A percentile compares a stretch with the other conserved stretches of the same genome.
These are phyloP conservation scores for Ceratotherium simum DNA, from an alignment of 2,113 vertebrate species.

Conservation along the genomic window DNA sequence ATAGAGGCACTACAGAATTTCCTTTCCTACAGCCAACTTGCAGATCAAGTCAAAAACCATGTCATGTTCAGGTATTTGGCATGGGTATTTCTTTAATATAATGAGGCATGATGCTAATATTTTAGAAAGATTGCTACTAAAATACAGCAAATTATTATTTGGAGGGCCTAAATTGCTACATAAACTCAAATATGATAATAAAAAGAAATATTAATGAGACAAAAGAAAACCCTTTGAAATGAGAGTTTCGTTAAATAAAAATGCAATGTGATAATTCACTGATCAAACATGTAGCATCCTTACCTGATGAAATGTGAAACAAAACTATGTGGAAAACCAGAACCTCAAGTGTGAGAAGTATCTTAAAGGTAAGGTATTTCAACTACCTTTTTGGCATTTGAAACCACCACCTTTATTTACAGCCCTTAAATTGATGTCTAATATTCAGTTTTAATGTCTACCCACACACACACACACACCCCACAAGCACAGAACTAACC, in stretches of 20 bases:
- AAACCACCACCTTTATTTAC: neutral
- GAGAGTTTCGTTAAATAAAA: conserved; percentile 2
- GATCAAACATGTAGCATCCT: neutral
- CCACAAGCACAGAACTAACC: neutral
- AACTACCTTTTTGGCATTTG: neutral
- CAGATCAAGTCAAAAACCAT: conserved; percentile 28
- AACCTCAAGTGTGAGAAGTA: neutral
- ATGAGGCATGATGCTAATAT: conserved; percentile 15
- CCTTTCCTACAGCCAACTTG: conserved; percentile 34
- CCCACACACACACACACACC: neutral
- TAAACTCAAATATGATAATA: conserved; percentile 28
- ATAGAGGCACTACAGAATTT: neutral
- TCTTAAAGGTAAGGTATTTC: neutral
- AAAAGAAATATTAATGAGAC: conserved; percentile 34
- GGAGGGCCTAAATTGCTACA: neutral
- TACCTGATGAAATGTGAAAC: neutral
- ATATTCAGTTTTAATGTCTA: neutral
- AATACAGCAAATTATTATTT: neutral
- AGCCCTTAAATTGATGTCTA: neutral
- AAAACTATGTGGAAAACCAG: neutral
- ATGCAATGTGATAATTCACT: neutral
- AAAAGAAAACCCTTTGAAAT: neutral
- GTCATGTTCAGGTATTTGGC: conserved; percentile 28
- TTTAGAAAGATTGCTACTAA: conserved; percentile 32
- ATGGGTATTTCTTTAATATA: conserved; percentile 41